These are phyloP conservation scores for Philhelius pedissequus DNA, from an alignment of 2,888 invertebrate genomes.

Conservation along the genomic window DNA sequence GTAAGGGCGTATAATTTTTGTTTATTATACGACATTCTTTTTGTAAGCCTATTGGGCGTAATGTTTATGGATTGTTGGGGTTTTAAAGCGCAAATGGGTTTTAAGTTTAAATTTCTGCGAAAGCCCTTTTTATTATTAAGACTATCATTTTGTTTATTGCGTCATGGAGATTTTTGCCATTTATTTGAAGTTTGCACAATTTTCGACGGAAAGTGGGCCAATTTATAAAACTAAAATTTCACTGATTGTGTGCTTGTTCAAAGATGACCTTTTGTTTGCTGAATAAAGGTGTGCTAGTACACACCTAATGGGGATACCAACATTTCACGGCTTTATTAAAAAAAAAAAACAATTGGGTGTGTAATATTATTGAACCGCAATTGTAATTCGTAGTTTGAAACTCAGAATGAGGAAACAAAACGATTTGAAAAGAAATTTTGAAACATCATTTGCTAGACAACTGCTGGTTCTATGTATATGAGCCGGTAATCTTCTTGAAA, in stretches of 20 bases:
- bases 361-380: no score
- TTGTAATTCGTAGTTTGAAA: no score
- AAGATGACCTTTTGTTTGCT: not conserved
- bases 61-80: not conserved
- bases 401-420: no score
- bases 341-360: no score
- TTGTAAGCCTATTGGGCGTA: not conserved
- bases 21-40: slow-evolving; percentile 8
- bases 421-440: no score
- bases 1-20: not conserved
- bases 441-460: no score
- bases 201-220: not conserved
- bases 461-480: no score
- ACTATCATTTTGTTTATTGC: not conserved
- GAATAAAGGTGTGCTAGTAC: no score
- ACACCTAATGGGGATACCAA: no score
- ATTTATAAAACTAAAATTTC: not conserved
- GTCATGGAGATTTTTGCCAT: not conserved
- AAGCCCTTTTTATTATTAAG: not conserved
- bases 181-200: not conserved
- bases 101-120: not conserved
- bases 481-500: no score
- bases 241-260: not conserved
- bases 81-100: not conserved
- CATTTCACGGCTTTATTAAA: no score